A percentile compares a stretch with the other conserved stretches of the same genome.
phyloP scores from a whole-genome alignment of 2,888 invertebrate genomes.

The Colletes collaris region DNA sequence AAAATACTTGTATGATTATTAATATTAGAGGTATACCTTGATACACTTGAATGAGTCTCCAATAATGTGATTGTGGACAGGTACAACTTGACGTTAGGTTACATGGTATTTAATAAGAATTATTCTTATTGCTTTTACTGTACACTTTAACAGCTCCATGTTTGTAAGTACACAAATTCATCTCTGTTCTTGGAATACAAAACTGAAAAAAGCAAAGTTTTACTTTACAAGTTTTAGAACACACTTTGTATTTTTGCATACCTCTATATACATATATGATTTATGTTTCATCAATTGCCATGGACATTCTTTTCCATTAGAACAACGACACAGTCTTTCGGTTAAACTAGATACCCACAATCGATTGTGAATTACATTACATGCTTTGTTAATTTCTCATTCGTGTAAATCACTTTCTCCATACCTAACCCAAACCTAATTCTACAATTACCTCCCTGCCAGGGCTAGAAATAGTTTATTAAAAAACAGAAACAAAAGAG shows the following conservation, averaged over 20 bases:
- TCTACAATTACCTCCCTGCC: no score
- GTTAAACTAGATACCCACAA: conserved; percentile 86
- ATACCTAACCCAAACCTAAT: conserved; percentile 54
- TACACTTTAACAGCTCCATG: conserved; percentile 82
- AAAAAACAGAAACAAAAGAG: no score
- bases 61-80: conserved; percentile 84
- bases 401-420: conserved; percentile 86
- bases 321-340: conserved; percentile 87
- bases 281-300: conserved; percentile 83
- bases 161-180: conserved; percentile 77
- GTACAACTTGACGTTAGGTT: conserved; percentile 84
- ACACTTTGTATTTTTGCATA: conserved; percentile 69
- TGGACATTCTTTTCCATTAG: conserved; percentile 84
- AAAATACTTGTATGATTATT: background rate
- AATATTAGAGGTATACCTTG: conserved; percentile 64
- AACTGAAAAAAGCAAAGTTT: conserved; percentile 82
- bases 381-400: conserved; percentile 84
- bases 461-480: no score
- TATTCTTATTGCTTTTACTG: conserved; percentile 82
- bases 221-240: conserved; percentile 25
- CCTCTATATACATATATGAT: conserved; percentile 85
- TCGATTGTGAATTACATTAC: conserved; percentile 84
- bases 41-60: conserved; percentile 85
- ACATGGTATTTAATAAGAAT: conserved; percentile 81
- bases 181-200: conserved; percentile 82